Base-by-base conservation (phyloP, 2,113 vertebrate genomes). In the Gobiocypris rarus region DNA sequence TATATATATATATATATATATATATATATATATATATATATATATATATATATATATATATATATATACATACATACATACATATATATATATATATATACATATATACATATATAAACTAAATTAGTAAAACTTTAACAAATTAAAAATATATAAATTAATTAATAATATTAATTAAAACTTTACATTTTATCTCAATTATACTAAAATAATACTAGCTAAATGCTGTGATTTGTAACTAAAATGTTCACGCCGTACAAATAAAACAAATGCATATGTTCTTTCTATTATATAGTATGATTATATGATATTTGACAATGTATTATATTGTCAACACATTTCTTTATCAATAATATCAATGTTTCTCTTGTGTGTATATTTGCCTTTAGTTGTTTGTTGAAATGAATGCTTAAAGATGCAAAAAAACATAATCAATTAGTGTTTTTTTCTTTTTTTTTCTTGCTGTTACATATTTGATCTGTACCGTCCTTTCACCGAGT, bases 401-500 rank as follows among this genome's bases (percentile, higher is more conserved):
- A 69, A 38, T n/a, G 17, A 69, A 34, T 34, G n/a, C 31, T 41
- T 69, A 9, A 69, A 17, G 34, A 69, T 69, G 17, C 34, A 41
- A 41, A 69, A n/a, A 69, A 69, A 41, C 22, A 69, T 22, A 41
- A 41, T 41, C 19, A 41, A 17, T 41, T 69, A 69, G 17, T 11
- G 17, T 69, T 69, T 10, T 17, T 28, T 63, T 63, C 2, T n/a
- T 38, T 34, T 63, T 63, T 5, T n/a, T 38, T 34, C 24, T 26
- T 24, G 22, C 38, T 82, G 19, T 82, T 43, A 71, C 24, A 52
- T 75, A 56, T 75, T 56, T 56, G 17, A 34, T 75, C 4, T 19
- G 50, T 28, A 50, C 28, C 15, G 3, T 67, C 2, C 65, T 24
- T 71, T 73, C 9, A 41, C 9, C 14, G 7, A 52, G 24, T 81